Evolutionary conservation across 2,888 invertebrate species (phyloP).

Genomic region (Trilocha varians): DNA sequence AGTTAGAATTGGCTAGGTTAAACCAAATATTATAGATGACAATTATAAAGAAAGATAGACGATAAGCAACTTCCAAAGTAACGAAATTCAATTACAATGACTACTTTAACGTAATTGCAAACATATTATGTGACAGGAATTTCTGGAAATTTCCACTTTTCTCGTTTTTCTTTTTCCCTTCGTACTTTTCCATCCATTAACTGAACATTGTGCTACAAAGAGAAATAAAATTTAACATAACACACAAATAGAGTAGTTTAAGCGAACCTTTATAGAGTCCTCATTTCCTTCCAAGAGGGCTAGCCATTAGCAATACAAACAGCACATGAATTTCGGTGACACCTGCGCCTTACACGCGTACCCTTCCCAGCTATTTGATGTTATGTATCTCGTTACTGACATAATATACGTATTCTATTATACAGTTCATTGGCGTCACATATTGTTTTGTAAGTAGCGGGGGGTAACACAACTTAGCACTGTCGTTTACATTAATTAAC

Average conservation of each 20-base stretch:
- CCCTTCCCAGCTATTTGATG: slow-evolving; percentile 19
- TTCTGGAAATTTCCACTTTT: no score
- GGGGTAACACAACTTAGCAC: background rate
- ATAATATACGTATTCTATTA: background rate
- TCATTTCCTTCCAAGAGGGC: slow-evolving; percentile 43
- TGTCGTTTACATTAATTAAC: background rate
- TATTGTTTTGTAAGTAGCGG: background rate
- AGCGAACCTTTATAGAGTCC: slow-evolving; percentile 17
- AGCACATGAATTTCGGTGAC: slow-evolving; percentile 46
- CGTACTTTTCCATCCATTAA: background rate
- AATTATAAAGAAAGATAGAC: no score
- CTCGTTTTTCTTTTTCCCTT: slow-evolving; percentile 2
- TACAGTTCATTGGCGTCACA: background rate
- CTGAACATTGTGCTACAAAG: background rate
- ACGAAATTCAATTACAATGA: no score
- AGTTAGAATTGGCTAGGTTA: no score
- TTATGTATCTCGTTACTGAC: slow-evolving; percentile 4
- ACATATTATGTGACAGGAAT: no score
- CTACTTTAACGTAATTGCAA: no score
- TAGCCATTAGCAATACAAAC: slow-evolving; percentile 59
- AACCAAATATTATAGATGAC: no score
- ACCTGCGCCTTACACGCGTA: slow-evolving; percentile 39
- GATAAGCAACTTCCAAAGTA: no score
- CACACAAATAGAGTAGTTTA: background rate
- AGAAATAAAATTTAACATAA: background rate